Percentiles rank a stretch among this genome's conserved stretches.
Conservation (phyloP, 2,113 vertebrate species). For the Apodemus speciosus region DNA sequence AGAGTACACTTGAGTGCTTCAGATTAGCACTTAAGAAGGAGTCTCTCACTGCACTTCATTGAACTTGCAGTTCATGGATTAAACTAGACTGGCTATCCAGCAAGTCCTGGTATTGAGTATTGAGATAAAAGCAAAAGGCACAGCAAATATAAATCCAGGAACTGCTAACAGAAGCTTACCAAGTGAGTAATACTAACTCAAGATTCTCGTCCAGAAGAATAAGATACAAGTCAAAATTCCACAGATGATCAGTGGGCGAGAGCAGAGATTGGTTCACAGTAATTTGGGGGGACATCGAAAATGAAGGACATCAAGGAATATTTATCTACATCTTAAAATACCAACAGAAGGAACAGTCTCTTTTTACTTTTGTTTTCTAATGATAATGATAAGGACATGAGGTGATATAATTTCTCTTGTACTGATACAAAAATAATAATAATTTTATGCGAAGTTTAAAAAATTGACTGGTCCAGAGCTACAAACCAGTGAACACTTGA, state of each 20-base stretch:
- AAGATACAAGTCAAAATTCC: slow-evolving; percentile 4
- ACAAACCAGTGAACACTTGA: too few species aligned
- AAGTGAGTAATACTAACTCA: background rate
- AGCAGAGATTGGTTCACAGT: background rate
- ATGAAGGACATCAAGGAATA: background rate
- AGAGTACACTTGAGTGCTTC: background rate
- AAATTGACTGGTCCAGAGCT: background rate
- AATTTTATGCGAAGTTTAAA: background rate
- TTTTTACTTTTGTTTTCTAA: slow-evolving; percentile 15
- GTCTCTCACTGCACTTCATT: background rate
- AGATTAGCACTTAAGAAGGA: too few species aligned
- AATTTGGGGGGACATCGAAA: background rate
- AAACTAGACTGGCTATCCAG: background rate
- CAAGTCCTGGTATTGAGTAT: background rate
- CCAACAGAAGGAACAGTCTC: background rate
- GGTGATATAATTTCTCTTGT: background rate
- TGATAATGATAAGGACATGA: background rate
- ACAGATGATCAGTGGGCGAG: background rate
- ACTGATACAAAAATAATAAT: background rate
- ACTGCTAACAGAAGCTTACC: background rate
- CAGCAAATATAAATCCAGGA: background rate
- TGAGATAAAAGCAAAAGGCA: background rate
- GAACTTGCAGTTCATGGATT: background rate
- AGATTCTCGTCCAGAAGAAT: background rate
- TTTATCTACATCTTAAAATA: slow-evolving; percentile 3